Evolutionary conservation across 1,140 invertebrate species (phyloP).

Genomic region (Laupala kohalensis): DNA sequence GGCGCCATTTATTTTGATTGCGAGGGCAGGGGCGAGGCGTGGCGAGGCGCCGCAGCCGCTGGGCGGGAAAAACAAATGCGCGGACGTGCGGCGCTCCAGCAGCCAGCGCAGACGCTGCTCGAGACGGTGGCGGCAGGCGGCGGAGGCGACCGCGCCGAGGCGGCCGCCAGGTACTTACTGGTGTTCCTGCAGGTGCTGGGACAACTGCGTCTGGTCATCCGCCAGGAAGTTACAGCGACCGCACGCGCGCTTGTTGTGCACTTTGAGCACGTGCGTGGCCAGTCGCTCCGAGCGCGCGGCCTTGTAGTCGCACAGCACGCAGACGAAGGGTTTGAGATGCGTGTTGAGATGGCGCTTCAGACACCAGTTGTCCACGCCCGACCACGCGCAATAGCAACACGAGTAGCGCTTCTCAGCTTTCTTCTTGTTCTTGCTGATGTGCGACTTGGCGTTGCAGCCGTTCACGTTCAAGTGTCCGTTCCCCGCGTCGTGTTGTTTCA

Average conservation of each 20-base stretch:
- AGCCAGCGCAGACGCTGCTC: constrained; percentile 14
- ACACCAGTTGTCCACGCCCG: constrained; percentile 87
- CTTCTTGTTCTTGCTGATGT: constrained; percentile 30
- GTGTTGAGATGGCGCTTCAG: constrained; percentile 82
- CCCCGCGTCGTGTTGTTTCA: constrained; percentile 17
- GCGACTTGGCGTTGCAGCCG: constrained; percentile 30
- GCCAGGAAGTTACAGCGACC: constrained; percentile 73
- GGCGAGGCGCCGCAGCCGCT: constrained; percentile 6
- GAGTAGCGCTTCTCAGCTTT: constrained; percentile 46
- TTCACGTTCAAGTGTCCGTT: constrained; percentile 16
- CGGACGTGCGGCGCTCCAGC: constrained; percentile 13
- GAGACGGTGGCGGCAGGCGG: no score
- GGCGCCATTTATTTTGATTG: no score
- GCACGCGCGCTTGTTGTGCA: constrained; percentile 80
- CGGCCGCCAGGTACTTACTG: constrained; percentile 28
- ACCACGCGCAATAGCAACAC: constrained; percentile 81
- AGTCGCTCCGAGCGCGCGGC: constrained; percentile 73
- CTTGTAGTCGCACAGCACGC: constrained; percentile 80
- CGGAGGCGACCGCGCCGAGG: neutral
- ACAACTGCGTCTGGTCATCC: constrained; percentile 61
- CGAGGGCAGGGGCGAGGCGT: constrained; percentile 1
- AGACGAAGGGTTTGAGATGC: constrained; percentile 79
- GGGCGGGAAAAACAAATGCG: neutral
- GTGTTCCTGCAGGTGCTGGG: constrained; percentile 51
- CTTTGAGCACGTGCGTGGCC: constrained; percentile 76